These are phyloP conservation scores for Lathronympha strigana DNA, from an alignment of 2,888 invertebrate species.

Conservation along the genomic window DNA sequence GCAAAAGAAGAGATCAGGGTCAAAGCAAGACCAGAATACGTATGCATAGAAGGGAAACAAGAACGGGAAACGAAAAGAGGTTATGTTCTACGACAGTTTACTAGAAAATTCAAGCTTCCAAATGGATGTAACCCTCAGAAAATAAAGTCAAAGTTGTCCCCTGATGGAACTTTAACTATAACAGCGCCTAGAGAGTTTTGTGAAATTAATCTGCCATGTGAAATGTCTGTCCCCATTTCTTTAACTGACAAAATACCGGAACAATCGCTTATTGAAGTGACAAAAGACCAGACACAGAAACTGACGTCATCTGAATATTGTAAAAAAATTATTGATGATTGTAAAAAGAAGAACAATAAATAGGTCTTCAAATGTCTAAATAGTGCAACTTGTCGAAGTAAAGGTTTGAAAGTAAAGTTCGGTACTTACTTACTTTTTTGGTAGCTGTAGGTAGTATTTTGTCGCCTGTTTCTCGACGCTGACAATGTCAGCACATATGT, in stretches of 20 bases:
- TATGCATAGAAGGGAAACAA: constrained; percentile 73
- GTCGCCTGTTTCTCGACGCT: too few species aligned
- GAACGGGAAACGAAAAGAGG: constrained; percentile 64
- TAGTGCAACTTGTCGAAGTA: not conserved
- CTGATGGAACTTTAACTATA: constrained; percentile 66
- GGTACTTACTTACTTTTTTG: not conserved
- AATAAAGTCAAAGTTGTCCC: constrained; percentile 58
- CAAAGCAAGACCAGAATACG: constrained; percentile 66
- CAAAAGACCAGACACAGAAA: constrained; percentile 1
- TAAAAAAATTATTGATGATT: constrained; percentile 5
- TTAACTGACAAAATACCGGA: constrained; percentile 39
- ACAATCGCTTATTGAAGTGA: not conserved
- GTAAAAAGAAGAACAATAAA: constrained; percentile 4
- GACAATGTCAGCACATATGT: too few species aligned
- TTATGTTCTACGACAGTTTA: constrained; percentile 61
- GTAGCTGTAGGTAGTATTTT: not conserved
- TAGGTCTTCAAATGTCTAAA: not conserved
- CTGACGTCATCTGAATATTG: not conserved
- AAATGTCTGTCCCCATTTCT: constrained; percentile 55
- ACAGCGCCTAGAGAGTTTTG: constrained; percentile 59
- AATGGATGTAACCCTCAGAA: constrained; percentile 61
- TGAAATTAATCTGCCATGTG: constrained; percentile 56
- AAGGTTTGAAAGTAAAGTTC: constrained; percentile 6
- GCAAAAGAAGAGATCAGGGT: constrained; percentile 68
- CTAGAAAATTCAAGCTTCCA: constrained; percentile 69